Base-by-base conservation (phyloP, 1,140 invertebrate genomes). In the Epicauta chinensis region DNA sequence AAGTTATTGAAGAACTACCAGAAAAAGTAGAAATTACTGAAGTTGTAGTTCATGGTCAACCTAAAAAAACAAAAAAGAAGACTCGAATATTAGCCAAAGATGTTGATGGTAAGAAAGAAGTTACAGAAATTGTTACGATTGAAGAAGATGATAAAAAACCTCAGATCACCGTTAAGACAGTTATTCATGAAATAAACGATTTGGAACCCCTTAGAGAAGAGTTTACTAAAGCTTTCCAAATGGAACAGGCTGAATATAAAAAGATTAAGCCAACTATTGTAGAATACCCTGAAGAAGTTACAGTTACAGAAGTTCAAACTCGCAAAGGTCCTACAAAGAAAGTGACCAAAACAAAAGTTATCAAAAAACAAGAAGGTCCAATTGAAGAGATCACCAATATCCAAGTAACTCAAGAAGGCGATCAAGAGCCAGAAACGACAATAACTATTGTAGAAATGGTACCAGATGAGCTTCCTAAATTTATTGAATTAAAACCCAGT, bases 281-380 rank as follows among this genome's bases (percentile, higher is more conserved):
- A 55, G 65, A 69, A 59, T 50, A 59, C 16, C 61, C 63, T 31
- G 64, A 64, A 62, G 62, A 74, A 56, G 59, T 73, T 17, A 41
- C 23, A 16, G 51, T 59, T 30, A 71, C 66, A 3, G 71, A 73
- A 62, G 65, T 72, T 42, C 69, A 70, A 14, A 73, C 73, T n/a
- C 62, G 73, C 36, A 67, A 73, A 62, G 71, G 72, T 55, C 64
- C 67, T 30, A 63, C 57, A n/a, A 54, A 68, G 57, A 61, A 63
- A 30, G 66, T 66, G 29, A 68, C 64, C 0, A 70, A 67, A 56
- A 71, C 67, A 45, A 55, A 62, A 10, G 59, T 59, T 46, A 63
- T 67, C n/a, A 69, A 58, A 62, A 73, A 67, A 44, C 55, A 58
- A 30, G 44, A 39, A 30, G 63, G 56, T 16, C 51, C 38, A 12